Base-by-base conservation (phyloP, 53 echinoderm and acorn worm species). In the Crossaster papposus region DNA sequence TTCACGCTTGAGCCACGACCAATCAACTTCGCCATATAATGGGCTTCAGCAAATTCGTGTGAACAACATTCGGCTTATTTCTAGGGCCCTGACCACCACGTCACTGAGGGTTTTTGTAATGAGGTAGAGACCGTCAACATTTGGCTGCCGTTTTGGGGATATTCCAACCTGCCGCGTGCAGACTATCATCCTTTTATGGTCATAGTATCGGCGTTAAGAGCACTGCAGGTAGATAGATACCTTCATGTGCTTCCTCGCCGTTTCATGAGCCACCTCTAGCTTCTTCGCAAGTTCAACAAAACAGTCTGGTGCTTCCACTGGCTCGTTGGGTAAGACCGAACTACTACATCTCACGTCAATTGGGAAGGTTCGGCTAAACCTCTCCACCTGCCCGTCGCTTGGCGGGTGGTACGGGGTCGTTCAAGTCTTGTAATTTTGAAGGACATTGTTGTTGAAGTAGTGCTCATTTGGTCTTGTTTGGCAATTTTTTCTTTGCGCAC, bases 91-190 rank as follows among this genome's bases (percentile, higher is more conserved):
- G 11, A 35, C 32, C 23, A 76, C 76, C 12, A 76, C 76, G 34
- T 76, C 76, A 14, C 26, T 76, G 35, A 33, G 76, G 11, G n/a
- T 11, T 76, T 91, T 44, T 29, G 34, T 30, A 17, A 79, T 64
- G 5, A 91, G 20, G 54, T 65, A 86, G 36, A 85, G 85, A 28
- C 85, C 91, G 24, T 85, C 70, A 85, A 64, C 85, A 31, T 83
- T 91, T n/a, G 83, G 38, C 30, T 83, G 78, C 30, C 84, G 85
- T 85, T 91, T 91, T 38, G 91, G 79, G 70, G 90, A 90, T 13
- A 79, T 20, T 20, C 90, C 90, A 12, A 76, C 76, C 36, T 36
- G 76, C 37, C 12, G 23, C 13, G 76, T 22, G 36, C 11, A 12
- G 22, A 76, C 76, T 22, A 33, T 76, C 76, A 76, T 76, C 76